A percentile compares a stretch with the other conserved stretches of the same genome.
Conservation (phyloP, 2,888 invertebrate genomes). For the Xylota sylvarum region DNA sequence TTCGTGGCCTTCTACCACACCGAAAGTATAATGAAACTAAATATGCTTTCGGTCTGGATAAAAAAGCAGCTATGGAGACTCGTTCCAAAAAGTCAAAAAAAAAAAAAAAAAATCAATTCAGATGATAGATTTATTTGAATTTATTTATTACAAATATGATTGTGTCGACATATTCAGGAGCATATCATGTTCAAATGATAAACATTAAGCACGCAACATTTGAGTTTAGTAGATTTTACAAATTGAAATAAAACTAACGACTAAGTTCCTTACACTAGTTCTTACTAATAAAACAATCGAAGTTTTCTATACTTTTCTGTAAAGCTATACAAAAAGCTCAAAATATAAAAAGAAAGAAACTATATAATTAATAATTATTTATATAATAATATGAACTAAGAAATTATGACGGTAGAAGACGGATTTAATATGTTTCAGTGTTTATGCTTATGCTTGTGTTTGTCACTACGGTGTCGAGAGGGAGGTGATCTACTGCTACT, state of each 20-base stretch:
- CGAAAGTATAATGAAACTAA: too few species aligned
- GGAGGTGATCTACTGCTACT: conserved; percentile 81
- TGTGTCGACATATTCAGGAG: conserved; percentile 17
- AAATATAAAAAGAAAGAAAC: conserved; percentile 15
- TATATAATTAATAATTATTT: conserved; percentile 4
- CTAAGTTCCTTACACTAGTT: conserved; percentile 35
- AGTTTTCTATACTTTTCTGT: conserved; percentile 8
- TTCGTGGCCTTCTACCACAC: too few species aligned
- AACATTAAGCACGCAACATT: background rate
- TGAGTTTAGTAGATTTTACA: conserved; percentile 7
- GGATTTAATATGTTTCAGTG: conserved; percentile 79
- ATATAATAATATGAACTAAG: conserved; percentile 5
- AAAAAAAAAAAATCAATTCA: background rate
- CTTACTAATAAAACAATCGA: conserved; percentile 22
- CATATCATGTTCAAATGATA: conserved; percentile 32
- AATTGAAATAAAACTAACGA: conserved; percentile 5
- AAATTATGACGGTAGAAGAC: conserved; percentile 6
- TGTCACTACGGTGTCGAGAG: conserved; percentile 82
- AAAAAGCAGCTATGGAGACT: too few species aligned
- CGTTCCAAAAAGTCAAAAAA: background rate
- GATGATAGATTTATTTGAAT: background rate
- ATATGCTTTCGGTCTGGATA: too few species aligned
- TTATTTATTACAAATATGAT: conserved; percentile 52
- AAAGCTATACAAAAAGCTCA: conserved; percentile 22
- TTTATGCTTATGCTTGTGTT: conserved; percentile 86